Base-by-base conservation (phyloP, 1,140 invertebrate species). In the Tetramorium alpestre region DNA sequence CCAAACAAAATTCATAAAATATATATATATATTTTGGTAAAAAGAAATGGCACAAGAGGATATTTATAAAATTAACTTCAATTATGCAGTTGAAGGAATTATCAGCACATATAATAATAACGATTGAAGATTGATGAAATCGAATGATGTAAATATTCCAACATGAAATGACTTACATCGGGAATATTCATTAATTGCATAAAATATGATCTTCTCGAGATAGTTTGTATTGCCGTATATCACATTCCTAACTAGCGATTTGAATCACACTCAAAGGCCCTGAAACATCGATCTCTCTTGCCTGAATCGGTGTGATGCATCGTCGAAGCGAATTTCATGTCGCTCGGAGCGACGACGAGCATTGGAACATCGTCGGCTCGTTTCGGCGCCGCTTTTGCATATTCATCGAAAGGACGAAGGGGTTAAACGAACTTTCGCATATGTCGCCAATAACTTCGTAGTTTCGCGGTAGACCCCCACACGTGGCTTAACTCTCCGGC, bases 351-450 rank as follows among this genome's bases (percentile, higher is more conserved):
- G 56, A 82, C 76, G 56, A 85, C 81, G 76, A 84, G 49, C 78
- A 75, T 87, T 89, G 91, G 92, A 93, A 93, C 93, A 94, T 93
- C 85, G 91, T 92, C 88, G 91, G 88, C 89, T 92, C 90, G 92
- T 92, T 91, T 86, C 87, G 85, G 77, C 65, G 69, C 73, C 51
- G 86, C 91, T 93, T 82, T 90, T 94, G 92, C 89, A 94, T 94
- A 94, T 94, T 94, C 93, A 94, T 94, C 88, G 84, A 85, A 65
- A 38, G 70, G 65, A 72, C 49, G 56, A 69, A 64, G 47, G 58
- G 70, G 58, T 84, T 82, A 54, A 73, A 76, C 49, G 85, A 77
- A 65, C 85, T 86, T 86, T 89, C 88, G 91, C 93, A 92, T 93
- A 93, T 93, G 92, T 93, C 87, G 91, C 90, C 92, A 88, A 93